phyloP scores from a whole-genome alignment of 2,888 invertebrate species.

The Lycocerus yunnanus region DNA sequence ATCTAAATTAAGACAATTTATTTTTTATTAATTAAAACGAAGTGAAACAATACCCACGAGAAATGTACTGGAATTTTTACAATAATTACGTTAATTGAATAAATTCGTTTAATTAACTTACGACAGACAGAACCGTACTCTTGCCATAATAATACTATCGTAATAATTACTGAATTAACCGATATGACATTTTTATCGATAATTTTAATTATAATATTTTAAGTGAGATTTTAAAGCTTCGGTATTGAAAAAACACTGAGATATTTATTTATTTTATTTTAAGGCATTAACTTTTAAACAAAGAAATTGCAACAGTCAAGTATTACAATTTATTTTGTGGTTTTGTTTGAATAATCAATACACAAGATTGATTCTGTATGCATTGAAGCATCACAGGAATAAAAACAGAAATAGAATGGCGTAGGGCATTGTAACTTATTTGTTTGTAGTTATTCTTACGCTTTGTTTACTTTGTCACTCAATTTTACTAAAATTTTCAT shows the following conservation, averaged over 20 bases:
- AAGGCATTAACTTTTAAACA: not conserved
- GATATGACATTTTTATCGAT: no score
- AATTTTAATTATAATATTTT: no score
- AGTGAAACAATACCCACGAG: no score
- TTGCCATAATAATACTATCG: no score
- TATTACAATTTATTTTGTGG: constrained; percentile 12
- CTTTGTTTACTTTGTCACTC: not conserved
- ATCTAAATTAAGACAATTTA: not conserved
- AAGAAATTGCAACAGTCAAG: not conserved
- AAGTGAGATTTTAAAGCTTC: no score
- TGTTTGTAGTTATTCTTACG: not conserved
- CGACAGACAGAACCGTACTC: no score
- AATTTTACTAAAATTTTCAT: not conserved
- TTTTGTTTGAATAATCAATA: constrained; percentile 14
- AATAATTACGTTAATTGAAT: not conserved
- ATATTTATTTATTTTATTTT: not conserved
- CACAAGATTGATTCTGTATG: constrained; percentile 6
- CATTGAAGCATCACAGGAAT: constrained; percentile 8
- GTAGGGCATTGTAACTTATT: not conserved
- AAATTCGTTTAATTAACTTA: not conserved
- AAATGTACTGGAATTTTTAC: no score
- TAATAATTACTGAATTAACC: no score
- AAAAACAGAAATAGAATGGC: not conserved
- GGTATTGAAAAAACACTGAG: no score
- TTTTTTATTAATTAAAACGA: not conserved